Percentiles rank a stretch among this genome's conserved stretches.
These are phyloP conservation scores for Acromyrmex charruanus DNA, from an alignment of 1,140 invertebrate species.

Conservation along the genomic window DNA sequence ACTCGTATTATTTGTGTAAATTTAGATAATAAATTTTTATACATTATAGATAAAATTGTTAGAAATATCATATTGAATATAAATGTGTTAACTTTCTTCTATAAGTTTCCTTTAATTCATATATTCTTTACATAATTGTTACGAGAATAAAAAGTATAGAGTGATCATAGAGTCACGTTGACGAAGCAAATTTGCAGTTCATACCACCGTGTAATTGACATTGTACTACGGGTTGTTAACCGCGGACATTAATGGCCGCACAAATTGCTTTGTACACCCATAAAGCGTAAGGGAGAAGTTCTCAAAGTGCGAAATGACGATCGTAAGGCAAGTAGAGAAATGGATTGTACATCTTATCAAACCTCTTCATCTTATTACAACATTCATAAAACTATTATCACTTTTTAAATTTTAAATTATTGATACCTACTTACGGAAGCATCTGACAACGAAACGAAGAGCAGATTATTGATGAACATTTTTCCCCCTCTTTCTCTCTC, in stretches of 20 bases:
- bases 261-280: slow-evolving; percentile 23
- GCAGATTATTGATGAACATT: not conserved
- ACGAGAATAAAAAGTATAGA: not conserved
- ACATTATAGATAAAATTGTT: not conserved
- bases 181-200: slow-evolving; percentile 7
- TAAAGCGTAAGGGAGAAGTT: slow-evolving; percentile 25
- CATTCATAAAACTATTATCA: not conserved
- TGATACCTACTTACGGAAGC: not conserved
- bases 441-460: not conserved
- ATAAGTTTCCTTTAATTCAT: not conserved
- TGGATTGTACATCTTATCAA: not conserved
- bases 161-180: not conserved
- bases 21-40: not conserved
- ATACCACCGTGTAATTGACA: slow-evolving; percentile 41
- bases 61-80: not conserved
- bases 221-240: slow-evolving; percentile 51
- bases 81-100: not conserved
- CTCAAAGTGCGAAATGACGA: slow-evolving; percentile 33
- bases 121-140: not conserved
- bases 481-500: not conserved
- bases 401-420: not conserved
- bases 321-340: slow-evolving; percentile 1
- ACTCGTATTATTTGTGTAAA: too few relatives aligned
- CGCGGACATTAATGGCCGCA: slow-evolving; percentile 39
- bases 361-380: not conserved